These are phyloP conservation scores for Nemopilema nomurai DNA, from an alignment of 30 jellyfish, hydroid and myxozoan species.

Conservation along the genomic window DNA sequence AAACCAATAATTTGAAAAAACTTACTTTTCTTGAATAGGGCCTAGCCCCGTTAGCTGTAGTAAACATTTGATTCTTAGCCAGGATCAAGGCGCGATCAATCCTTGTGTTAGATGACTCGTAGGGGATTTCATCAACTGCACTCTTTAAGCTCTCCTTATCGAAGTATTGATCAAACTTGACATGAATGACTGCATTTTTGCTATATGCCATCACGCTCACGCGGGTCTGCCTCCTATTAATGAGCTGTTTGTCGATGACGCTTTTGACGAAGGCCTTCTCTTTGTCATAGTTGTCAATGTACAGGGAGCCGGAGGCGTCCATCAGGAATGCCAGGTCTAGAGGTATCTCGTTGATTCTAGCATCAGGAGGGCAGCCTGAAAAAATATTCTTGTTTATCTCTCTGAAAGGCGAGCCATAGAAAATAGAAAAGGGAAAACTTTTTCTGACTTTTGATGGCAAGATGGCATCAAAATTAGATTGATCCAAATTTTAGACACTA, in stretches of 20 bases:
- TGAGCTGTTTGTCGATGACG: conserved; percentile 60
- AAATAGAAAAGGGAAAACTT: conserved; percentile 3
- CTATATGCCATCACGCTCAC: conserved; percentile 80
- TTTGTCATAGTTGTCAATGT: conserved; percentile 44
- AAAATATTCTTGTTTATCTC: neutral
- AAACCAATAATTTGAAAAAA: neutral
- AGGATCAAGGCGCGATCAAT: conserved; percentile 76
- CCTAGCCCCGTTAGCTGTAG: conserved; percentile 75
- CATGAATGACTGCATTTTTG: conserved; percentile 61
- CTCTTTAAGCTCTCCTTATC: conserved; percentile 15
- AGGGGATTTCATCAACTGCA: conserved; percentile 75
- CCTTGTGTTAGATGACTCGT: conserved; percentile 72
- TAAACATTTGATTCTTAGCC: conserved; percentile 61
- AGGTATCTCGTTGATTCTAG: conserved; percentile 14
- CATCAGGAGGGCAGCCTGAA: conserved; percentile 62
- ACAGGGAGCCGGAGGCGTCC: conserved; percentile 88
- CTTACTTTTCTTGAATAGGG: conserved; percentile 82
- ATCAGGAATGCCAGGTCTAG: conserved; percentile 83
- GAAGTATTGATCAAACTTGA: conserved; percentile 50
- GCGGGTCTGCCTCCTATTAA: conserved; percentile 48
- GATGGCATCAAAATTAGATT: no score
- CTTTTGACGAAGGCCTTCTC: conserved; percentile 71
- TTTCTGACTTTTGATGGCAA: no score
- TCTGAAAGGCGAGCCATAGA: neutral
- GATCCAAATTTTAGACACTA: no score